Percentiles rank a stretch among this genome's conserved stretches.
phyloP scores from a whole-genome alignment of 2,113 vertebrate species.

The Cyprinodon variegatus region DNA sequence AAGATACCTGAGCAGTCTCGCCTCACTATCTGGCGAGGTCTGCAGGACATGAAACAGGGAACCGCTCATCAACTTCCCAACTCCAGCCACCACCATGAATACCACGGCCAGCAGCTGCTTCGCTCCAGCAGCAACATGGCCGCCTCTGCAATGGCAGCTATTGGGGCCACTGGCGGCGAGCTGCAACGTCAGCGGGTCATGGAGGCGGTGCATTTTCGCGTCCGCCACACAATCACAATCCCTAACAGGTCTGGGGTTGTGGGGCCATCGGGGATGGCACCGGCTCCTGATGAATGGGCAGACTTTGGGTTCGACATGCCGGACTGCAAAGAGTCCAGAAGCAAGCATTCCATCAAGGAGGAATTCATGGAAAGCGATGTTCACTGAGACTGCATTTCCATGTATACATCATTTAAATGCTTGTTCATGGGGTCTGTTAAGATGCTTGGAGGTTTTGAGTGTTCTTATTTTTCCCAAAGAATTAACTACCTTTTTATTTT shows the following conservation, averaged over 20 bases:
- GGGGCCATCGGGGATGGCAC: conserved; percentile 58
- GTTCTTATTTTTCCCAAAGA: conserved; percentile 14
- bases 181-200: conserved; percentile 96
- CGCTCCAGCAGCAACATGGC: conserved; percentile 91
- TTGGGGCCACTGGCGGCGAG: conserved; percentile 88
- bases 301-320: conserved; percentile 99
- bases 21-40: conserved; percentile 91
- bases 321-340: conserved; percentile 88
- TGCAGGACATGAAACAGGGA: conserved; percentile 95
- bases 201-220: conserved; percentile 97
- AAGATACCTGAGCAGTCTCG: conserved; percentile 98
- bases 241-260: conserved; percentile 83
- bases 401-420: conserved; percentile 20
- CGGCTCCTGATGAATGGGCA: conserved; percentile 87
- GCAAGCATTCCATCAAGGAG: conserved; percentile 93
- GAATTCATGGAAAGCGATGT: conserved; percentile 91
- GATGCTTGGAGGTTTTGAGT: conserved; percentile 17
- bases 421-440: conserved; percentile 3
- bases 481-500: conserved; percentile 9
- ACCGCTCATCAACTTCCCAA: conserved; percentile 70
- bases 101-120: conserved; percentile 90
- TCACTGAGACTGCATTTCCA: conserved; percentile 74
- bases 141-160: conserved; percentile 82
- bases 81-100: conserved; percentile 70
- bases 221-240: conserved; percentile 99